phyloP scores from a whole-genome alignment of 1,140 invertebrate species.

The Paraescarpia echinospica region DNA sequence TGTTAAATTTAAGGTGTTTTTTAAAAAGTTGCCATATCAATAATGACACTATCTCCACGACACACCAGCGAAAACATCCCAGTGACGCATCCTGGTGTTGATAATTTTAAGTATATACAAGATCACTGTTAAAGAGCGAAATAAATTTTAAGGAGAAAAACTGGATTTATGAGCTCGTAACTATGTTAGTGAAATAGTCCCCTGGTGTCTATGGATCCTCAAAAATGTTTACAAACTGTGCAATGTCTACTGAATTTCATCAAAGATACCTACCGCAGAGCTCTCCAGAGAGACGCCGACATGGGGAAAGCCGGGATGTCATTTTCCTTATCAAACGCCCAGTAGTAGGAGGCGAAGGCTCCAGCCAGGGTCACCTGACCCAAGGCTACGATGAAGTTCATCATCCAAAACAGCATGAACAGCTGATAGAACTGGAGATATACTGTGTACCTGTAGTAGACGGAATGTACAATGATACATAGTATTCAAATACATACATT shows the following conservation, averaged over 20 bases:
- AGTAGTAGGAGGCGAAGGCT: constrained; percentile 85
- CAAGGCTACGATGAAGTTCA: constrained; percentile 86
- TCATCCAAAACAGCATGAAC: constrained; percentile 85
- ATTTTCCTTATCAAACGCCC: constrained; percentile 80
- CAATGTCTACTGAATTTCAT: background rate
- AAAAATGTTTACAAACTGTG: background rate
- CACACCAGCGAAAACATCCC: too few species aligned
- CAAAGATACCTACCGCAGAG: constrained; percentile 61
- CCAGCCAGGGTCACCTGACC: constrained; percentile 87
- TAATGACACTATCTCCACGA: too few species aligned
- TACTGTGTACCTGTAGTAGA: constrained; percentile 47
- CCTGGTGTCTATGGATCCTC: too few species aligned
- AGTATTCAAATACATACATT: too few species aligned
- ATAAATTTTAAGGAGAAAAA: too few species aligned
- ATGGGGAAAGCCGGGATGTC: constrained; percentile 82
- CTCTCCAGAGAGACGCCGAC: constrained; percentile 69
- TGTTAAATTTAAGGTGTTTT: too few species aligned
- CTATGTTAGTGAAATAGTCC: too few species aligned
- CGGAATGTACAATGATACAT: background rate
- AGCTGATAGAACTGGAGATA: constrained; percentile 72
- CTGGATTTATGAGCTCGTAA: too few species aligned
- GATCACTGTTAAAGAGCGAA: too few species aligned
- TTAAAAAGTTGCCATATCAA: too few species aligned
- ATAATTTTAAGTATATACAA: too few species aligned
- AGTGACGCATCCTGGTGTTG: too few species aligned